These are phyloP conservation scores for Miichthys miiuy DNA, from an alignment of 2,797 vertebrate genomes.

Conservation along the genomic window DNA sequence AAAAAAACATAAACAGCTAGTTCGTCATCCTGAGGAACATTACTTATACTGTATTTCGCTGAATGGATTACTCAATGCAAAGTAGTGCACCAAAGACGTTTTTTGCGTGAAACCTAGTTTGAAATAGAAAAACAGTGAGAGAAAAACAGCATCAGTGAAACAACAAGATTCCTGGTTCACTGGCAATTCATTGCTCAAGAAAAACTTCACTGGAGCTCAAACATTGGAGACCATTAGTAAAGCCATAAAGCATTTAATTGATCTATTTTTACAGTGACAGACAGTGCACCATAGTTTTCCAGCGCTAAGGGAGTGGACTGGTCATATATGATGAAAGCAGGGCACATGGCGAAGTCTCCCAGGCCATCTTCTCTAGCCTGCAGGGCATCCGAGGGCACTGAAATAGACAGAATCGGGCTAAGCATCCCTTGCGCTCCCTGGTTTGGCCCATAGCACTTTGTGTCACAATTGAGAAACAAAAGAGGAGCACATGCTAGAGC, in stretches of 20 bases:
- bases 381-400: constrained; percentile 74
- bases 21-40: constrained; percentile 30
- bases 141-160: constrained; percentile 33
- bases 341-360: constrained; percentile 67
- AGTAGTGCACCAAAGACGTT: constrained; percentile 18
- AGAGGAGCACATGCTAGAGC: constrained; percentile 76
- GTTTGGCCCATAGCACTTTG: constrained; percentile 82
- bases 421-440: constrained; percentile 66
- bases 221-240: constrained; percentile 18
- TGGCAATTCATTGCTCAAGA: constrained; percentile 29
- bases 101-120: constrained; percentile 28
- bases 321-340: constrained; percentile 61
- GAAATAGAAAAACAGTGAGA: constrained; percentile 38
- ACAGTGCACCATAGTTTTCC: neutral
- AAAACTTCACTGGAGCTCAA: constrained; percentile 39
- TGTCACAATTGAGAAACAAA: constrained; percentile 80
- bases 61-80: constrained; percentile 21
- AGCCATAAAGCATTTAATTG: constrained; percentile 10
- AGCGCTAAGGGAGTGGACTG: constrained; percentile 23
- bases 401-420: constrained; percentile 80
- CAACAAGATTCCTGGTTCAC: constrained; percentile 39
- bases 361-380: constrained; percentile 67
- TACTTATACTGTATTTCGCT: constrained; percentile 27
- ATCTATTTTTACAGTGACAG: constrained; percentile 20
- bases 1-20: constrained; percentile 34